These are phyloP conservation scores for Phyllotreta cruciferae DNA, from an alignment of 2,888 invertebrate species.

Conservation along the genomic window DNA sequence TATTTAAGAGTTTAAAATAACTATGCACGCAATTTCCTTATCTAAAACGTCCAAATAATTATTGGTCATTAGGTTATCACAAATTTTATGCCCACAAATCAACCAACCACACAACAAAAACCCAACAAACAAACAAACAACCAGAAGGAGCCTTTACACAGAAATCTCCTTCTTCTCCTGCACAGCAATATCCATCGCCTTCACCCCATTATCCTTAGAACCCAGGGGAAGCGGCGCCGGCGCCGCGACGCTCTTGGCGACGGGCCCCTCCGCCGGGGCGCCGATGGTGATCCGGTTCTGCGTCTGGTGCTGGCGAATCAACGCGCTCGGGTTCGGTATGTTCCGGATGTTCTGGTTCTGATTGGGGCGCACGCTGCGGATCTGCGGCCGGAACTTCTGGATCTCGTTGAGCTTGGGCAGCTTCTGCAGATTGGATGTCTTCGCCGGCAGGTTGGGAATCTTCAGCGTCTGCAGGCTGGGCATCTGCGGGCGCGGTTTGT, in stretches of 20 bases:
- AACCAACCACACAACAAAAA: constrained; percentile 11
- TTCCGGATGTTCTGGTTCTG: constrained; percentile 69
- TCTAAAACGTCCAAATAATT: constrained; percentile 1
- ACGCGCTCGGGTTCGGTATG: constrained; percentile 69
- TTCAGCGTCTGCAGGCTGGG: constrained; percentile 55
- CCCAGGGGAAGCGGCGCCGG: constrained; percentile 24
- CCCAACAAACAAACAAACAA: constrained; percentile 16
- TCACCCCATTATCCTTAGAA: constrained; percentile 30
- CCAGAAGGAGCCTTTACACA: constrained; percentile 37
- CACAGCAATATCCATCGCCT: constrained; percentile 39
- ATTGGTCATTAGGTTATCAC: constrained; percentile 1
- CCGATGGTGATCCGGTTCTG: constrained; percentile 48
- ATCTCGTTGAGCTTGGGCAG: constrained; percentile 62
- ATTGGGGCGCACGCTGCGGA: constrained; percentile 54
- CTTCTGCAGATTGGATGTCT: constrained; percentile 50
- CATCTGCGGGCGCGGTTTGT: constrained; percentile 51
- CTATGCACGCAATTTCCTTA: not conserved
- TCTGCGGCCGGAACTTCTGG: constrained; percentile 55
- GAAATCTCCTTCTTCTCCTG: constrained; percentile 49
- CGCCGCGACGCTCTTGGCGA: constrained; percentile 6
- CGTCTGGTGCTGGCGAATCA: constrained; percentile 65
- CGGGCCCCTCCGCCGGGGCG: constrained; percentile 21
- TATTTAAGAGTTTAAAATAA: not conserved
- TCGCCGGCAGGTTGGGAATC: constrained; percentile 46
- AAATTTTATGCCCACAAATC: constrained; percentile 8